Base-by-base conservation (phyloP, 2,888 invertebrate species). In the Ophonus ardosiacus region DNA sequence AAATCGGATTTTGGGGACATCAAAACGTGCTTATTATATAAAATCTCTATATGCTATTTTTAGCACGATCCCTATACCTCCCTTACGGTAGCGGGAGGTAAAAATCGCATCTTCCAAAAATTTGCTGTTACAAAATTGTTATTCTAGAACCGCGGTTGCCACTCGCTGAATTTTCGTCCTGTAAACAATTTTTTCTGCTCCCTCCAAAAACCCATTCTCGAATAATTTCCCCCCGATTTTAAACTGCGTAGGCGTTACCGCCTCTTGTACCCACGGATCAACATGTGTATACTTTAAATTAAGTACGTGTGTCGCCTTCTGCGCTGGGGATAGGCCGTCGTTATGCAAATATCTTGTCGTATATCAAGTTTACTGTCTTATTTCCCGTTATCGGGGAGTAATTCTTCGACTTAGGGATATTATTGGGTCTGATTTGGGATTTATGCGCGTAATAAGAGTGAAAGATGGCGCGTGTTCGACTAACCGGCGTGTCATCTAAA, bases 281-380 rank as follows among this genome's bases (percentile, higher is more conserved):
- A 84, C 84, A 84, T 65, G 84, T 84, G 84, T 84, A 71, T 84
- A 84, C 84, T 84, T 84, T 78, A 84, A 84, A 84, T 84, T 84
- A 84, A 84, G 83, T 84, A 78, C 84, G 84, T 84, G 83, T 83
- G 83, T 84, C 40, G 56, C 15, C 84, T 63, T 43, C 57, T 63
- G 51, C 31, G 21, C 13, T 18, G 40, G 71, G 83, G 78, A 57
- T 78, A 17, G 31, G 18, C 57, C 61, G 68, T 56, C 84, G 84
- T 84, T 84, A 84, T 84, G 84, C 84, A 84, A 84, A 84, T 84
- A 84, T 65, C 31, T 40, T 63, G 31, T 65, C 86, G 86, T 90
- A 90, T 89, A 90, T 90, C 90, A 90, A 89, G 89, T 90, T 90
- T 89, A 90, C 89, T 89, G 89, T 89, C 88, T 87, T 88, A 88